A percentile compares a stretch with the other conserved stretches of the same genome.
Evolutionary conservation across 1,140 invertebrate genomes (phyloP).

Genomic region (Manduca sexta): DNA sequence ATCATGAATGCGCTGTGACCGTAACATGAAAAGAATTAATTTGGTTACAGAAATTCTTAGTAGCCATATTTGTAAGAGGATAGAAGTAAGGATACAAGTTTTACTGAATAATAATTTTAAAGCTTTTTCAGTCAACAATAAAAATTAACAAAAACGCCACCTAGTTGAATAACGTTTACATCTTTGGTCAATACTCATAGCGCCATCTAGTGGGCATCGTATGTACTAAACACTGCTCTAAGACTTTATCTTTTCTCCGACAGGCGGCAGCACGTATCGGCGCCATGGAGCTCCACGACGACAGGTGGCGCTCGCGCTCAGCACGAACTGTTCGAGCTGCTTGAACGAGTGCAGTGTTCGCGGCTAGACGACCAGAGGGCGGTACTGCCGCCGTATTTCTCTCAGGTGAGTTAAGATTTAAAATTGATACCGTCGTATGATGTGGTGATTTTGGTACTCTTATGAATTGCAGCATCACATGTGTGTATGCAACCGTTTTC

Average conservation of each 20-base stretch:
- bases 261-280: constrained; percentile 71
- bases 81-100: background rate
- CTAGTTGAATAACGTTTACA: no score
- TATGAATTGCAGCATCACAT: no score
- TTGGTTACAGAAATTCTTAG: no score
- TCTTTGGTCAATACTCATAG: no score
- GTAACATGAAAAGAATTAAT: no score
- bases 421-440: no score
- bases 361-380: constrained; percentile 96
- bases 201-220: constrained; percentile 28
- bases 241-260: constrained; percentile 28
- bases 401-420: constrained; percentile 78
- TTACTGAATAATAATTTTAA: background rate
- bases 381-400: constrained; percentile 89
- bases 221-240: constrained; percentile 5
- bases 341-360: constrained; percentile 93
- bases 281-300: constrained; percentile 66
- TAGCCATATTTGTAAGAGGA: background rate
- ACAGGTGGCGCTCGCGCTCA: constrained; percentile 76
- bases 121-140: background rate
- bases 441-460: no score
- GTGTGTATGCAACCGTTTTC: no score
- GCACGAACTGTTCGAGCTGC: constrained; percentile 89
- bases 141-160: background rate
- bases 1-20: no score